phyloP scores from a whole-genome alignment of 2,888 invertebrate species.

The Mesodorylaimus sp. region DNA sequence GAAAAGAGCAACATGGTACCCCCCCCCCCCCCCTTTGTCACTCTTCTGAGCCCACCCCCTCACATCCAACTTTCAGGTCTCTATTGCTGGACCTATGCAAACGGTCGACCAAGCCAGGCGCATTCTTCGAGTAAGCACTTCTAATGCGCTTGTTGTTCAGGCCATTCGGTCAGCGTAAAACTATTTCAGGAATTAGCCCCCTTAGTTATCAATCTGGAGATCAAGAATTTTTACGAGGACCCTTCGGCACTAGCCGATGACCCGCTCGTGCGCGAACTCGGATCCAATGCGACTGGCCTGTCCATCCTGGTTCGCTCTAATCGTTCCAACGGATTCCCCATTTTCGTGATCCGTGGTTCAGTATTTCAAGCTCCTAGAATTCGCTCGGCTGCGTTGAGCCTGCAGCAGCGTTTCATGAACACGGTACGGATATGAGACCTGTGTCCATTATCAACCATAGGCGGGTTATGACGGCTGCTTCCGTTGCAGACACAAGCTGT shows the following conservation, averaged over 20 bases:
- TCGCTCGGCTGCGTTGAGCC: constrained; percentile 21
- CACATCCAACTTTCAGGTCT: constrained; percentile 36
- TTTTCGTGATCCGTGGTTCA: constrained; percentile 27
- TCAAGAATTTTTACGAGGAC: constrained; percentile 30
- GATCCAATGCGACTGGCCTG: not conserved
- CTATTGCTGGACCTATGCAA: constrained; percentile 75
- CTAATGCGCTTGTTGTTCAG: no score
- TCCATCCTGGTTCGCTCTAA: constrained; percentile 1
- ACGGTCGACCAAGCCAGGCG: constrained; percentile 73
- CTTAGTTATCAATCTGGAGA: constrained; percentile 72
- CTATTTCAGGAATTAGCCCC: constrained; percentile 69
- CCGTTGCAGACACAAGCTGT: not conserved
- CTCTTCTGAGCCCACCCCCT: not conserved
- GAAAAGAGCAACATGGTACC: constrained; percentile 93
- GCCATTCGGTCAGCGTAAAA: no score
- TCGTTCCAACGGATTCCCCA: constrained; percentile 5
- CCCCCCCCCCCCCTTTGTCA: not conserved
- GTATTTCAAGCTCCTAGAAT: constrained; percentile 30
- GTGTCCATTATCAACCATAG: no score
- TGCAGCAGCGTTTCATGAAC: not conserved
- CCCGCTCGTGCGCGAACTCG: not conserved
- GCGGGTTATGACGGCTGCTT: no score
- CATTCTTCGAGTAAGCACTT: constrained; percentile 62
- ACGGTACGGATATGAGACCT: not conserved
- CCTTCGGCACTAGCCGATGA: not conserved